Percentiles rank a stretch among this genome's conserved stretches.
phyloP scores from a whole-genome alignment of 2,113 vertebrate species.

The Myotis lucifugus region DNA sequence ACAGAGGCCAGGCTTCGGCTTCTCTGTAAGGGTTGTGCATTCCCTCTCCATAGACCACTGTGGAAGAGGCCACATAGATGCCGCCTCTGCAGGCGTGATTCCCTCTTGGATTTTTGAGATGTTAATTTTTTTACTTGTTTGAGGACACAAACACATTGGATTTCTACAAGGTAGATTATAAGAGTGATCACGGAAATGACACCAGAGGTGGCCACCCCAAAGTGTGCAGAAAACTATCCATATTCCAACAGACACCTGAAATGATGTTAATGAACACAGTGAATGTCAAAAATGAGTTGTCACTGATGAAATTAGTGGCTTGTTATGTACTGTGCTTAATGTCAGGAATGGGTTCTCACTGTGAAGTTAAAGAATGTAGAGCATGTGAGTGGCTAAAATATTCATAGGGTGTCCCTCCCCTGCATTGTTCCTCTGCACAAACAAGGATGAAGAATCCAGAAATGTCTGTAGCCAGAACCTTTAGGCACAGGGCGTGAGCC shows the following conservation, averaged over 20 bases:
- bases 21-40: fast-evolving
- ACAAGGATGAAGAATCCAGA: background rate
- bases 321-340: background rate
- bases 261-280: background rate
- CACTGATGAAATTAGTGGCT: background rate
- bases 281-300: background rate
- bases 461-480: background rate
- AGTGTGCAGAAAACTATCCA: background rate
- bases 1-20: background rate
- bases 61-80: background rate
- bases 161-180: background rate
- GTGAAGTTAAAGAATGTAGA: background rate
- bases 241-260: background rate
- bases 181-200: background rate
- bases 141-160: background rate
- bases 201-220: background rate
- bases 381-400: background rate
- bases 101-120: background rate
- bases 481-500: background rate
- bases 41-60: fast-evolving
- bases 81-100: fast-evolving
- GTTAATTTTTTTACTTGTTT: background rate
- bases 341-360: background rate
- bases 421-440: background rate
- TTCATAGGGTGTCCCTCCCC: background rate